Conservation (phyloP, 2,797 vertebrate genomes). For the Allobates femoralis region DNA sequence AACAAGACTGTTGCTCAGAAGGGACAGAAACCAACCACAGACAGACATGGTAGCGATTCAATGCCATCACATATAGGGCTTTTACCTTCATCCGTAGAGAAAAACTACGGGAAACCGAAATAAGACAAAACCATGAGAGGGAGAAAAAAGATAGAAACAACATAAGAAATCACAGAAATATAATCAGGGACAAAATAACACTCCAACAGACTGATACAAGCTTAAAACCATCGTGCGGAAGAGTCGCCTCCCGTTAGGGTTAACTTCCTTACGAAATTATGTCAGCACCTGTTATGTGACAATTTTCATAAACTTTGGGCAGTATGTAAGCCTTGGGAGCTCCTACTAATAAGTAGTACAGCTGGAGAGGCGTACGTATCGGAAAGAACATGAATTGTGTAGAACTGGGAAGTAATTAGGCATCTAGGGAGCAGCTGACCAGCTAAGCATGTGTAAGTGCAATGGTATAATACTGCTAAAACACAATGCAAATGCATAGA, state of each 20-base stretch:
- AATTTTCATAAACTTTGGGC: slow-evolving; percentile 23
- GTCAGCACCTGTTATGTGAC: slow-evolving; percentile 8
- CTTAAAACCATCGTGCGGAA: neutral
- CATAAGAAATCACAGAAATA: neutral
- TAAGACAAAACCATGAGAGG: neutral
- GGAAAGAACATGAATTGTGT: slow-evolving; percentile 34
- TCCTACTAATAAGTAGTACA: slow-evolving; percentile 13
- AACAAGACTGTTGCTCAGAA: too few relatives aligned
- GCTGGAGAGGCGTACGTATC: neutral
- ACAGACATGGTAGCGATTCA: neutral
- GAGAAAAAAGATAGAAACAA: neutral
- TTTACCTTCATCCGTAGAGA: neutral
- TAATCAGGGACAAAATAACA: neutral
- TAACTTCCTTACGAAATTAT: slow-evolving; percentile 12
- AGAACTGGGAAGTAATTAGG: slow-evolving; percentile 35
- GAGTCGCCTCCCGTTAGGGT: neutral
- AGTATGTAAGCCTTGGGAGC: slow-evolving; percentile 1
- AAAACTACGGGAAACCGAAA: neutral
- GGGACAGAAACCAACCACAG: too few relatives aligned
- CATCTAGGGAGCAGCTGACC: slow-evolving; percentile 20
- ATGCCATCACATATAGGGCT: neutral
- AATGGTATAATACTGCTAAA: neutral
- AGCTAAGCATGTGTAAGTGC: slow-evolving; percentile 14
- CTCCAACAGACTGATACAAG: neutral
- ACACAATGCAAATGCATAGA: neutral